A percentile compares a stretch with the other conserved stretches of the same genome.
phyloP scores from a whole-genome alignment of 64 coral and sea anemone species.

The Hydrozoanthus tunicans region DNA sequence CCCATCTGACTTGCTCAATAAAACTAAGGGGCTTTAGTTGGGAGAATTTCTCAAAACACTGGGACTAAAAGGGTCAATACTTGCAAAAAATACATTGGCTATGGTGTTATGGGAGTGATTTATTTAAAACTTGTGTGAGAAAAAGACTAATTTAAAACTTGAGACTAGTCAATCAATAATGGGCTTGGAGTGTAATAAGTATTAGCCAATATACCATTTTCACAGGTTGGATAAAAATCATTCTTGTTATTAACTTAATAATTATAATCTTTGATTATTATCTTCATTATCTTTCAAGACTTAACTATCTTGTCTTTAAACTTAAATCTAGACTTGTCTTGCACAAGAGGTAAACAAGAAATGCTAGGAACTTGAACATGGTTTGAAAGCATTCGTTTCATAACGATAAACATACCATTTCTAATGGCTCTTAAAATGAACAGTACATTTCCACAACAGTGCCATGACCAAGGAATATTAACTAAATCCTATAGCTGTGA shows the following conservation, averaged over 20 bases:
- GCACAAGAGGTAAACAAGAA: slow-evolving; percentile 12
- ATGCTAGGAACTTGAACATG: slow-evolving; percentile 16
- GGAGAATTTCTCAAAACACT: too few species aligned
- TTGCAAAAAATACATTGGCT: not conserved
- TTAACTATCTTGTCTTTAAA: not conserved
- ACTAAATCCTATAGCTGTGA: slow-evolving; percentile 8
- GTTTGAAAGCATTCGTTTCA: not conserved
- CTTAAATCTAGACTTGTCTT: not conserved
- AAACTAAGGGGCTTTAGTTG: too few species aligned
- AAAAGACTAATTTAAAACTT: slow-evolving; percentile 1
- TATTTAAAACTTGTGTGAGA: not conserved
- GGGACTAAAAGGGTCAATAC: not conserved
- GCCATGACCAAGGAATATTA: slow-evolving; percentile 32
- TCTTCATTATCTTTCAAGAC: slow-evolving; percentile 1
- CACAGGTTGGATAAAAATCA: slow-evolving; percentile 7
- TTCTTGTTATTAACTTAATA: not conserved
- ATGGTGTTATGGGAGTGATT: not conserved
- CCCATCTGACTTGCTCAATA: too few species aligned
- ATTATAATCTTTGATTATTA: not conserved
- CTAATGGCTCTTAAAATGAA: slow-evolving; percentile 9
- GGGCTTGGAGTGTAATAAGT: slow-evolving; percentile 7
- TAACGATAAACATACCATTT: slow-evolving; percentile 30
- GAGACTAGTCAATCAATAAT: not conserved
- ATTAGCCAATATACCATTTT: not conserved
- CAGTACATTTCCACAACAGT: not conserved